Conservation (phyloP, 2,113 vertebrate species). For the Lophochroa leadbeateri region DNA sequence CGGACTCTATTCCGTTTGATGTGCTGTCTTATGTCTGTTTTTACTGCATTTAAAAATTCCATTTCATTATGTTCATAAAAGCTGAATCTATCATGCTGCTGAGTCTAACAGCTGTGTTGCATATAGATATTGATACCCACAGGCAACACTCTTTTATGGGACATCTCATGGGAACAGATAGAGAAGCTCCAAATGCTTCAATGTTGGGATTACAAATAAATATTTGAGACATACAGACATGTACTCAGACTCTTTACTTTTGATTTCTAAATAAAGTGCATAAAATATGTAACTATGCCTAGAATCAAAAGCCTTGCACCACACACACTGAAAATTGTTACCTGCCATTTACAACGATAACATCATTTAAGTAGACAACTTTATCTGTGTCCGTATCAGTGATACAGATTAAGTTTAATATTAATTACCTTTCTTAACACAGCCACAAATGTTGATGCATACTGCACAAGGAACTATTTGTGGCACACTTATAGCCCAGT, state of each 20-base stretch:
- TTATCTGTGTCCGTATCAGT: neutral
- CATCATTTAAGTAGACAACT: neutral
- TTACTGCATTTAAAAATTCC: slow-evolving; percentile 71
- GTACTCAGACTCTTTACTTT: slow-evolving; percentile 34
- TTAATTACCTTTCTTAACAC: neutral
- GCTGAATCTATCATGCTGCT: slow-evolving; percentile 41
- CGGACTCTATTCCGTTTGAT: slow-evolving; percentile 45
- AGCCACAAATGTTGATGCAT: neutral
- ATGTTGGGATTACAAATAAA: slow-evolving; percentile 63
- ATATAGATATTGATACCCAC: slow-evolving; percentile 67
- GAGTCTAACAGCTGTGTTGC: slow-evolving; percentile 68
- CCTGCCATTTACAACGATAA: neutral
- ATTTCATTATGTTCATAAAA: slow-evolving; percentile 67
- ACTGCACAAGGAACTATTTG: neutral
- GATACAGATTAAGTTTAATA: slow-evolving; percentile 9
- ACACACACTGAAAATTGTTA: neutral
- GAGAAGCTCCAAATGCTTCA: slow-evolving; percentile 48
- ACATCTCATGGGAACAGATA: slow-evolving; percentile 53
- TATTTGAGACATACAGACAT: slow-evolving; percentile 54
- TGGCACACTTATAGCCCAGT: neutral
- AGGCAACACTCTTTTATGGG: slow-evolving; percentile 69
- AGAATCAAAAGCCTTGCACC: neutral
- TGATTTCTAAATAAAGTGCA: slow-evolving; percentile 59
- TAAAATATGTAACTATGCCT: slow-evolving; percentile 44
- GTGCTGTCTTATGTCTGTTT: slow-evolving; percentile 46